Evolutionary conservation across 2,888 invertebrate genomes (phyloP), one percentile per base, ranked within the genome.

Genomic region (Lasioglossum zephyrum): DNA sequence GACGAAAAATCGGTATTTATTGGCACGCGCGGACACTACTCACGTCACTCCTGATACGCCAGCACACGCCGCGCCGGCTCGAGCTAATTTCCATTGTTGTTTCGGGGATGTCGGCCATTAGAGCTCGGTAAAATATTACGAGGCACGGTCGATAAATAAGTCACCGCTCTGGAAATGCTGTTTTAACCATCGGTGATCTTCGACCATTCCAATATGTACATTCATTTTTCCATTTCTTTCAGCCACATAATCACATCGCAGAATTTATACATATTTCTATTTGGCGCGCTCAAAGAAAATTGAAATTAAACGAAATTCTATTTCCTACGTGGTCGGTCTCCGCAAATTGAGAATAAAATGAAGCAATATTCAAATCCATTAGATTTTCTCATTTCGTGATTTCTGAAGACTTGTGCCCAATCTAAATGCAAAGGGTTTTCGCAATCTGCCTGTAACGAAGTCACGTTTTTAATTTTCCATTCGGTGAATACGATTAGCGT

Each of bases 1-100:
- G 66, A 66, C 66, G 66, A 66, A 66, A 66, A 66, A 66, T 66
- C 66, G n/a, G 53, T 57, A 57, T 57, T 57, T 57, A 57, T 57
- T 57, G 53, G 53, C 53, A 57, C 53, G 53, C 53, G n/a, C 9
- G 53, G 53, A 57, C n/a, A 57, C 53, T n/a, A n/a, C n/a, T 57
- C 53, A n/a, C 53, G 53, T n/a, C 53, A n/a, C 53, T 57, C n/a
- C n/a, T 57, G 53, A 57, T 57, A 57, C 53, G n/a, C 53, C 53
- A 4, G 53, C 9, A n/a, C 53, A n/a, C n/a, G 53, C 53, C 53
- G 53, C n/a, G 22, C 53, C n/a, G n/a, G 53, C 53, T n/a, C n/a
- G 9, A 3, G 53, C 53, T 57, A 57, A 57, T 57, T 57, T 57
- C 53, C 53, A 57, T 57, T n/a, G n/a, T 57, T 57, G 53, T 57